phyloP scores from a whole-genome alignment of 2,113 vertebrate species.

The Laticauda laticaudata region DNA sequence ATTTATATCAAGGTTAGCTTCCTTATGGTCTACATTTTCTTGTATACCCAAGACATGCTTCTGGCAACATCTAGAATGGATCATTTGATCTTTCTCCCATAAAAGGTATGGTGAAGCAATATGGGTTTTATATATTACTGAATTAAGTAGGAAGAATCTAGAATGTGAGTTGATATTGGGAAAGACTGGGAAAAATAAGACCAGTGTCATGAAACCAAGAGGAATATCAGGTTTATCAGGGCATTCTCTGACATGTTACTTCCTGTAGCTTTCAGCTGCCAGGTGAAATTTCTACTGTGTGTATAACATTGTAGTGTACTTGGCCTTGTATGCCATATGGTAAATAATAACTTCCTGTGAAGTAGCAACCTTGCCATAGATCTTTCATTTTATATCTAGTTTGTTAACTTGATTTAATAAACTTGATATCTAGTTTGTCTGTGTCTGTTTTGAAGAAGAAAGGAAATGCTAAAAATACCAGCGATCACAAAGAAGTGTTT shows the following conservation, averaged over 20 bases:
- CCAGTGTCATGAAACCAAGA: not conserved
- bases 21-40: not conserved
- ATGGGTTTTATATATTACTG: not conserved
- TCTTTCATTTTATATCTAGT: not conserved
- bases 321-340: not conserved
- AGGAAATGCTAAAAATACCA: not conserved
- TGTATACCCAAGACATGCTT: not conserved
- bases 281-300: not conserved
- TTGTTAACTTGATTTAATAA: not conserved
- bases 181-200: not conserved
- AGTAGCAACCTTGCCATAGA: not conserved
- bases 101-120: not conserved
- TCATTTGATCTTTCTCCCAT: not conserved
- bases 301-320: not conserved
- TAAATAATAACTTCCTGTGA: not conserved
- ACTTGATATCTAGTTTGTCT: not conserved
- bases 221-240: not conserved
- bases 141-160: not conserved
- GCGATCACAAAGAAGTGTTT: not conserved
- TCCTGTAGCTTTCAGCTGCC: not conserved
- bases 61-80: not conserved
- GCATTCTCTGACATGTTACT: not conserved
- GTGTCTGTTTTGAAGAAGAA: not conserved
- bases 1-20: not conserved
- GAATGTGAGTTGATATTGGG: not conserved